Conservation (phyloP, 2,888 invertebrate species). For the Ichneumon xanthorius region DNA sequence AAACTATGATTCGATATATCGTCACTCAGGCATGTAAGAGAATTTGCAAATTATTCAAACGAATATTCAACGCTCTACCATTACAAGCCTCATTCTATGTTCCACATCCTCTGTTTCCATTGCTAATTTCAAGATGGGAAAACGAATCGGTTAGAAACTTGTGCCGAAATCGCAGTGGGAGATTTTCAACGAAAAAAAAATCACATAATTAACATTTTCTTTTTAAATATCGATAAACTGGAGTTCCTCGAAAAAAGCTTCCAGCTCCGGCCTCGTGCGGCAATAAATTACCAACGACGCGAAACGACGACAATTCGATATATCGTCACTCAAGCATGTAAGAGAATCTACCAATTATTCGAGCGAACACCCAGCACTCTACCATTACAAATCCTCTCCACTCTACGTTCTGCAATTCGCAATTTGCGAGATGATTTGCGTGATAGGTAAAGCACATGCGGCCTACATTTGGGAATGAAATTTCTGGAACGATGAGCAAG, state of each 20-base stretch:
- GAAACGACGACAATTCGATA: not conserved
- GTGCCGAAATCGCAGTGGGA: too few species aligned
- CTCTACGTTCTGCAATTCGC: not conserved
- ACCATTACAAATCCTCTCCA: not conserved
- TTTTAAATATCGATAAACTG: not conserved
- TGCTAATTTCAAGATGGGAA: too few species aligned
- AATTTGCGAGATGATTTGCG: constrained; percentile 9
- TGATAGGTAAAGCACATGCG: constrained; percentile 1
- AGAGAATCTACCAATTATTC: not conserved
- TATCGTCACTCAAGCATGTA: not conserved
- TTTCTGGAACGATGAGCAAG: constrained; percentile 20
- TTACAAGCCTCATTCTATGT: too few species aligned
- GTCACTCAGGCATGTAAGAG: too few species aligned
- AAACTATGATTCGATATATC: too few species aligned
- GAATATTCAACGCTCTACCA: too few species aligned
- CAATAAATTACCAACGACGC: too few species aligned
- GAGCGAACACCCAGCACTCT: not conserved
- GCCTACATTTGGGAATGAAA: constrained; percentile 10
- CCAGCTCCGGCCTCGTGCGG: not conserved
- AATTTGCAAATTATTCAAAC: too few species aligned
- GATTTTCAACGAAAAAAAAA: too few species aligned
- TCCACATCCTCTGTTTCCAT: too few species aligned
- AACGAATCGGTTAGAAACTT: too few species aligned
- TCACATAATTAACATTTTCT: too few species aligned
- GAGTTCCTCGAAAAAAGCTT: not conserved